These are phyloP conservation scores for Xestia c-nigrum DNA, from an alignment of 2,888 invertebrate species.

Conservation along the genomic window DNA sequence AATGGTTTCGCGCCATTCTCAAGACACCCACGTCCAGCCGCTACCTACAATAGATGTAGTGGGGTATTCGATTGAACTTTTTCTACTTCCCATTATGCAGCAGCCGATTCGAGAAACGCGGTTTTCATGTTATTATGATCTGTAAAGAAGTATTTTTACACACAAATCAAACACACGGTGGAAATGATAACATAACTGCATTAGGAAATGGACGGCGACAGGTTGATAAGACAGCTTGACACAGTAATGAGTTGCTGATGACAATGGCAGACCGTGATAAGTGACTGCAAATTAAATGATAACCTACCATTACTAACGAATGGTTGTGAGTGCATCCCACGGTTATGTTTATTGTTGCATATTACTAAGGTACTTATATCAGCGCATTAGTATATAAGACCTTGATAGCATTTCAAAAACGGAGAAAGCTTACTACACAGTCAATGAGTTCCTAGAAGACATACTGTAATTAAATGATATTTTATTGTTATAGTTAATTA, in stretches of 20 bases:
- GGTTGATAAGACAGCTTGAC: neutral
- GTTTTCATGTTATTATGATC: neutral
- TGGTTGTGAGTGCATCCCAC: neutral
- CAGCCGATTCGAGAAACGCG: neutral
- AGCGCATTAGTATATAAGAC: too few species aligned
- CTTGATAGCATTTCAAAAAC: too few species aligned
- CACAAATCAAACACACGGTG: neutral
- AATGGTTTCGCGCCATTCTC: neutral
- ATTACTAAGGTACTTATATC: neutral
- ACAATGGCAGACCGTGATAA: neutral
- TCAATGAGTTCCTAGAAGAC: too few species aligned
- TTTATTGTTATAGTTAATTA: too few species aligned
- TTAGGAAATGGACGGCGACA: neutral
- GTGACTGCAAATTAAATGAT: conserved; percentile 18
- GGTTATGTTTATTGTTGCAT: conserved; percentile 1
- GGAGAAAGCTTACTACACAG: too few species aligned
- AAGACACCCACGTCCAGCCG: neutral
- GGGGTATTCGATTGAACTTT: too few species aligned
- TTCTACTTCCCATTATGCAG: neutral
- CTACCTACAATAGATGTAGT: neutral
- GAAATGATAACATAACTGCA: neutral
- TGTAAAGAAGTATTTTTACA: neutral
- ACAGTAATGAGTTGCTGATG: conserved; percentile 2
- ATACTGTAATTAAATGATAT: too few species aligned
- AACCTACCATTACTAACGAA: neutral